Evolutionary conservation across 2,888 invertebrate genomes (phyloP).

Genomic region (Microplitis deprimator): DNA sequence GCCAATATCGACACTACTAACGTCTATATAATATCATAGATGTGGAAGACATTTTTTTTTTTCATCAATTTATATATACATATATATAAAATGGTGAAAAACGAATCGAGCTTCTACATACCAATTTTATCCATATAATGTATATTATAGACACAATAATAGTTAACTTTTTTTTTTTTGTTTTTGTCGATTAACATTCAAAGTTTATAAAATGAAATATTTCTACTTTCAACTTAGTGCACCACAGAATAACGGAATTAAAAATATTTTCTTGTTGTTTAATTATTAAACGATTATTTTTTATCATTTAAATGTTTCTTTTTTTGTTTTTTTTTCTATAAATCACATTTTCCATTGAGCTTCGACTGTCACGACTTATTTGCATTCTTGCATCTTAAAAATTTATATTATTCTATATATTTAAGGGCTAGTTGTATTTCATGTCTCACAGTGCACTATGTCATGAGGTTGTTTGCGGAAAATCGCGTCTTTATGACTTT

Average conservation of each 20-base stretch:
- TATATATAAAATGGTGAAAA: conserved; percentile 37
- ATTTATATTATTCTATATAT: conserved; percentile 28
- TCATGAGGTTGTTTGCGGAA: conserved; percentile 27
- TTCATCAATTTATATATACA: conserved; percentile 41
- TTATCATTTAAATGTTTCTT: conserved; percentile 17
- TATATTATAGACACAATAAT: conserved; percentile 40
- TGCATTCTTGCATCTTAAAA: conserved; percentile 46
- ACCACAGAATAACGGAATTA: conserved; percentile 70
- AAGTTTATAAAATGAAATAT: conserved; percentile 50
- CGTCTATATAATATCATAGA: conserved; percentile 18
- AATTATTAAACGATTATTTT: conserved; percentile 39
- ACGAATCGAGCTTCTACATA: conserved; percentile 41
- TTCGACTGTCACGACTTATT: conserved; percentile 47
- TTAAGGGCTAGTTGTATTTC: conserved; percentile 22
- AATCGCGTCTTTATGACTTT: conserved; percentile 50
- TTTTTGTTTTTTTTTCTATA: conserved; percentile 36
- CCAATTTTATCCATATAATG: conserved; percentile 37
- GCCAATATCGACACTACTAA: conserved; percentile 45
- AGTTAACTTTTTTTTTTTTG: background rate
- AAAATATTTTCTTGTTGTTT: conserved; percentile 43
- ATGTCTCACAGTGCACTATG: conserved; percentile 28
- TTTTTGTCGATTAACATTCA: conserved; percentile 48
- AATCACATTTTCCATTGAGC: conserved; percentile 53
- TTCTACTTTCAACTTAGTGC: conserved; percentile 50
- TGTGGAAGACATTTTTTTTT: conserved; percentile 58